Evolutionary conservation across 2,113 vertebrate species (phyloP), one percentile per base, ranked within the genome.

Genomic region (Triplophysa rosa): DNA sequence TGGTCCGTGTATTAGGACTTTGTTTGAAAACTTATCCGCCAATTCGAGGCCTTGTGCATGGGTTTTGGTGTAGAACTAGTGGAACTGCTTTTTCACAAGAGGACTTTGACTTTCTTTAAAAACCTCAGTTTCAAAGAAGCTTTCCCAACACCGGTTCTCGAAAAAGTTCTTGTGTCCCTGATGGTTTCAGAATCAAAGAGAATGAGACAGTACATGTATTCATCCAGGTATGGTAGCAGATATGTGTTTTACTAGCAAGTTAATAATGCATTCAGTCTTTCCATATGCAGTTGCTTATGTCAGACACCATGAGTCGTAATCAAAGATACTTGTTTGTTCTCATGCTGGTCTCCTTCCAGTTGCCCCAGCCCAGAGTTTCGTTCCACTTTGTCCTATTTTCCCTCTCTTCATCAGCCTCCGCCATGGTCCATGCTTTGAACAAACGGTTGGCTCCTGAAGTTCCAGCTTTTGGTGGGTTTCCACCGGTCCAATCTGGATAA

Each of bases 271-370:
- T 70, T 56, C 6, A 11, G 24, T 19, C 10, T 70, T 9, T 74
- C 56, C 40, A 59, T 21, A 72, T 59, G 26, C n/a, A 59, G 58
- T 29, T 40, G 54, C 49, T 52, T 16, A 16, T 52, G 49, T 16
- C 49, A 52, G 29, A 59, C 69, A 72, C 52, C 54, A 40, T 42
- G 54, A 59, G 69, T 42, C 40, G 54, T 40, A 59, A 72, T 72
- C 56, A 73, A 56, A 73, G 54, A 73, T 73, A 42, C 29, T 19
- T n/a, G 8, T 59, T 73, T 74, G 40, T 63, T 74, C 59, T 29
- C 4, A 47, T 52, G 61, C 74, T 77, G 74, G 74, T 65, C 19
- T 65, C 45, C 62, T 66, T 77, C 61, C 74, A 64, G 73, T 76
- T 11, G 62, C 42, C 24, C 62, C 24, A 49, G 45, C 42, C 45